These are phyloP conservation scores for Pseudomyrmex flavicornis DNA, from an alignment of 1,140 invertebrate species.

Conservation along the genomic window DNA sequence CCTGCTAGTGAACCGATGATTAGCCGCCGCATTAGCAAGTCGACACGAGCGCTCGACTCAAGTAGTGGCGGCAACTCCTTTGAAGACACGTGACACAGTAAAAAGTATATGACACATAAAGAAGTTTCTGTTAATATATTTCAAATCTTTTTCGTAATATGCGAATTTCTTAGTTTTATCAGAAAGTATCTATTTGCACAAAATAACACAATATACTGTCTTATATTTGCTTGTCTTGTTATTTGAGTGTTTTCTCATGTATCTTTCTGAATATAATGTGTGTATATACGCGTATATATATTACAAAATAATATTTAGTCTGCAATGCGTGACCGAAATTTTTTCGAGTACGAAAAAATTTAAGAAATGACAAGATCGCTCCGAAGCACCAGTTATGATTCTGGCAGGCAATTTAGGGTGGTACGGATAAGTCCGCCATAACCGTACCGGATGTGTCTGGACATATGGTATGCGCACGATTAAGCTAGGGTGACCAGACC, in stretches of 20 bases:
- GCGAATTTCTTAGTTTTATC: too few species aligned
- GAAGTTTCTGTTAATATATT: background rate
- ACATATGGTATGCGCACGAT: conserved; percentile 71
- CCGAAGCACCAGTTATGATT: conserved; percentile 33
- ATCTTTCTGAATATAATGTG: background rate
- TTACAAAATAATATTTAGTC: conserved; percentile 12
- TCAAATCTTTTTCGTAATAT: too few species aligned
- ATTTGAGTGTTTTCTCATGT: background rate
- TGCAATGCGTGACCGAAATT: conserved; percentile 7
- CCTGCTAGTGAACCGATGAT: conserved; percentile 25
- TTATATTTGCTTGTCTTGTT: too few species aligned
- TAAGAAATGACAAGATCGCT: conserved; percentile 17
- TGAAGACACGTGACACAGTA: background rate
- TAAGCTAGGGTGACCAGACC: conserved; percentile 63
- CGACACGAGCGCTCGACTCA: conserved; percentile 10
- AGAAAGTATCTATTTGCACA: too few species aligned
- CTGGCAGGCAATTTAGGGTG: conserved; percentile 64
- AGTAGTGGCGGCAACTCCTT: background rate
- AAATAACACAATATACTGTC: too few species aligned
- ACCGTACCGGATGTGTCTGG: conserved; percentile 64
- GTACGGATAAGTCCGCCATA: conserved; percentile 63
- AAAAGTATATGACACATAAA: background rate
- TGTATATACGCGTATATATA: background rate
- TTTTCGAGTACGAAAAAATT: conserved; percentile 37
- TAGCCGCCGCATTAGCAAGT: conserved; percentile 36